phyloP scores from a whole-genome alignment of 2,888 invertebrate genomes.

The Tridacna gigas region DNA sequence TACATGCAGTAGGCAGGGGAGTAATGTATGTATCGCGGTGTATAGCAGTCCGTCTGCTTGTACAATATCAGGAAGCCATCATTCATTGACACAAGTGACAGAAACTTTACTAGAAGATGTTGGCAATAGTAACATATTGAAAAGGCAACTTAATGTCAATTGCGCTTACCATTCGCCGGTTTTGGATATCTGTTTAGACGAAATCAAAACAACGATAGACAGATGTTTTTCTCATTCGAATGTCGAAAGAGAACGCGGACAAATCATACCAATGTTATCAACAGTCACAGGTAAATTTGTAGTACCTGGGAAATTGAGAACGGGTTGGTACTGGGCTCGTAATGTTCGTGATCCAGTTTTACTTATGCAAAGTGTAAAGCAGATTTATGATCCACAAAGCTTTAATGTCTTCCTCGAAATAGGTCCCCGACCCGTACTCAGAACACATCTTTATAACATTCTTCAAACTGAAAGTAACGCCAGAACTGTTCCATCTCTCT shows the following conservation, averaged over 20 bases:
- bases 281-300: conserved; percentile 64
- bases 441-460: conserved; percentile 21
- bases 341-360: conserved; percentile 71
- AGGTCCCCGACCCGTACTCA: conserved; percentile 70
- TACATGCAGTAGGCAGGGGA: conserved; percentile 31
- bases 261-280: conserved; percentile 60
- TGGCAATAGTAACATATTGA: conserved; percentile 7
- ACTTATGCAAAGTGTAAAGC: conserved; percentile 63
- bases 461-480: neutral
- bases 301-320: conserved; percentile 41
- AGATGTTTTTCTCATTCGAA: conserved; percentile 9
- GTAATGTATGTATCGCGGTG: conserved; percentile 62
- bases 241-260: neutral
- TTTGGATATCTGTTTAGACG: conserved; percentile 49
- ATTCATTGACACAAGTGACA: conserved; percentile 55
- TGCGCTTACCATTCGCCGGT: conserved; percentile 74
- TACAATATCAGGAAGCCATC: conserved; percentile 69
- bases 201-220: conserved; percentile 50
- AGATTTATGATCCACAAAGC: conserved; percentile 28
- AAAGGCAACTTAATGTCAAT: conserved; percentile 52
- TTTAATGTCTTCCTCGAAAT: conserved; percentile 73
- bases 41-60: conserved; percentile 69
- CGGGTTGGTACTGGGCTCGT: conserved; percentile 70
- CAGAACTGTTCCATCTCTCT: conserved; percentile 15
- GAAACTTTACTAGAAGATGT: conserved; percentile 36